Base-by-base conservation (phyloP, 2,888 invertebrate species). In the Cerceris ruficornis region DNA sequence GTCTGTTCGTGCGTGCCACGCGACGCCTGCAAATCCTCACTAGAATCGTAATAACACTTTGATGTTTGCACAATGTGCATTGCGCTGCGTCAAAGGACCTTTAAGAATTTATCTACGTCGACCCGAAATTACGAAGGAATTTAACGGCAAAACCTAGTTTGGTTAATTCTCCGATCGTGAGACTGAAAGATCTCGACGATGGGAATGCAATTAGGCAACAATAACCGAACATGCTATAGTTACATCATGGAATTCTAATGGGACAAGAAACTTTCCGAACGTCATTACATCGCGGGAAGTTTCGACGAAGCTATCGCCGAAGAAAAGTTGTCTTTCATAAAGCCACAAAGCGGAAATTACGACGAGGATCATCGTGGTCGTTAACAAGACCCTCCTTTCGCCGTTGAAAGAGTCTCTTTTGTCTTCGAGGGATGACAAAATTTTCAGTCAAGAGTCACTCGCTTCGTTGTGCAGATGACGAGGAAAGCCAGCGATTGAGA, bases 271-370 rank as follows among this genome's bases (percentile, higher is more conserved):
- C 39, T 54, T 54, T n/a, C 7, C 9, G 42, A 46, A 14, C 42
- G 14, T 69, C 69, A 42, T 66, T 13, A 17, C 55, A 68, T 9
- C 13, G 69, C 1, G n/a, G 46, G 58, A 57, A 74, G 49, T 74
- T 74, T 64, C 17, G 28, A 15, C 42, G 58, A 62, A 58, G 42
- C 14, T 42, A 58, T 59, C 41, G 41, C 59, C 14, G 7, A 14
- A 42, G 42, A 42, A 59, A 59, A 59, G 59, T 59, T 59, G 42
- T n/a, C 59, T 55, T 49, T 62, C 61, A 49, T 42, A 41, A 55
- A 69, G 15, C 14, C 13, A 14, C 13, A 13, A 46, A 46, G 17
- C 46, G 15, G 15, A 55, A 49, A 28, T 46, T 43, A 11, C 8
- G 11, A 15, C 13, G 17, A 28, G 17, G 39, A n/a, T 15, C 55